phyloP scores from a whole-genome alignment of 2,888 invertebrate species.

The Anthrax anthrax region DNA sequence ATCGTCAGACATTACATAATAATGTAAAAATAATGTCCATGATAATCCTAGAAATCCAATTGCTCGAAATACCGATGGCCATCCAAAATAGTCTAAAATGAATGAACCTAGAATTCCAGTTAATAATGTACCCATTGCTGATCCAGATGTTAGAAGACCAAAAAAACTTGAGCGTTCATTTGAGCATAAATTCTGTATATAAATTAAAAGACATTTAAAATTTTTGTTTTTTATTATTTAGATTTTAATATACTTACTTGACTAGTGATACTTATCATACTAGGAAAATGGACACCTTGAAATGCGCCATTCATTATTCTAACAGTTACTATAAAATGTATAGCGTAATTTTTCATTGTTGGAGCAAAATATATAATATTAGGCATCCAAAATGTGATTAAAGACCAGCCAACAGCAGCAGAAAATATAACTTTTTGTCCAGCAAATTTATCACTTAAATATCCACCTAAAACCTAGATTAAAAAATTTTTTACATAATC shows the following conservation, averaged over 20 bases:
- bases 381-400: constrained; percentile 41
- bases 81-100: constrained; percentile 47
- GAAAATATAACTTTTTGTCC: constrained; percentile 48
- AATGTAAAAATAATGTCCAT: constrained; percentile 44
- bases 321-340: constrained; percentile 42
- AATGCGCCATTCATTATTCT: constrained; percentile 49
- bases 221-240: not conserved
- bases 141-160: constrained; percentile 48
- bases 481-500: not conserved
- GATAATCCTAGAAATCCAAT: constrained; percentile 43
- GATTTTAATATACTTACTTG: constrained; percentile 22
- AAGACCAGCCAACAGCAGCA: constrained; percentile 45
- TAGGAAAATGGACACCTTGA: constrained; percentile 54
- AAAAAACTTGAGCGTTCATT: constrained; percentile 51
- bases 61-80: constrained; percentile 49
- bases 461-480: constrained; percentile 37
- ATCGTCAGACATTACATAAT: constrained; percentile 35
- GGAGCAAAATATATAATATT: constrained; percentile 36
- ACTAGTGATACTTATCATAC: constrained; percentile 53
- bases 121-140: constrained; percentile 45
- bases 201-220: not conserved
- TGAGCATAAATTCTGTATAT: constrained; percentile 40
- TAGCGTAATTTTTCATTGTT: constrained; percentile 29
- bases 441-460: constrained; percentile 44
- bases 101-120: constrained; percentile 53